Conservation (phyloP, 1,140 invertebrate genomes). For the Aphelenchoides besseyi region DNA sequence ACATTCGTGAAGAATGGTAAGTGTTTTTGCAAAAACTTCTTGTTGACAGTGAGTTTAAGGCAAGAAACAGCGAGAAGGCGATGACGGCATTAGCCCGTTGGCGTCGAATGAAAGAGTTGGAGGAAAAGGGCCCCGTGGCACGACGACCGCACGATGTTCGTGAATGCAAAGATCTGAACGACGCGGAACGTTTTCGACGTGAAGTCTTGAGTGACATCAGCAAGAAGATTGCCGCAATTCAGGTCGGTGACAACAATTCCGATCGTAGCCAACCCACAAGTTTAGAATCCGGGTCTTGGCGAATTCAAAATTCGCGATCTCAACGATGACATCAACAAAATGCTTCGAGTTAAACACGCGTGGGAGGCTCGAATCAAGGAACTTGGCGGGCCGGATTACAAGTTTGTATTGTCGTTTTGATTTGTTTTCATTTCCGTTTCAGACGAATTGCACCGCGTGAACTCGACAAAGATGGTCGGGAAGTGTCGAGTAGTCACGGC, state of each 20-base stretch:
- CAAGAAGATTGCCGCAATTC: conserved; percentile 97
- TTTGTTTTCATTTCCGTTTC: conserved; percentile 20
- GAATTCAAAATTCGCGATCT: conserved; percentile 95
- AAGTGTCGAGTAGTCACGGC: conserved; percentile 92
- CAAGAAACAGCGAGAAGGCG: conserved; percentile 61
- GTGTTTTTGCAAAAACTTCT: too few species aligned
- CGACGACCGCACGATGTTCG: conserved; percentile 52
- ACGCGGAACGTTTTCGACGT: conserved; percentile 51
- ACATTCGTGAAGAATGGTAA: too few species aligned
- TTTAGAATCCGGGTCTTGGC: conserved; percentile 79
- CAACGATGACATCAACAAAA: conserved; percentile 98
- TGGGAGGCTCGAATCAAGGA: conserved; percentile 93
- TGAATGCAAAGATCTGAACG: conserved; percentile 52
- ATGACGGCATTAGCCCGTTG: conserved; percentile 62
- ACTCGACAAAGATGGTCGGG: conserved; percentile 68
- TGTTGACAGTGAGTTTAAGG: too few species aligned
- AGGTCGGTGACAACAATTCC: conserved; percentile 67
- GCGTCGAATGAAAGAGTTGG: conserved; percentile 62
- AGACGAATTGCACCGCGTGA: conserved; percentile 55
- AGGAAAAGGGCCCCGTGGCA: conserved; percentile 58
- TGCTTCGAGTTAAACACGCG: conserved; percentile 84
- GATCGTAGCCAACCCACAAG: background rate
- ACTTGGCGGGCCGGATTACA: conserved; percentile 89
- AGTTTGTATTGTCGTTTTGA: conserved; percentile 26
- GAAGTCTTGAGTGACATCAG: conserved; percentile 75